Base-by-base conservation (phyloP, 2,113 vertebrate species). In the Aramus guarauna region DNA sequence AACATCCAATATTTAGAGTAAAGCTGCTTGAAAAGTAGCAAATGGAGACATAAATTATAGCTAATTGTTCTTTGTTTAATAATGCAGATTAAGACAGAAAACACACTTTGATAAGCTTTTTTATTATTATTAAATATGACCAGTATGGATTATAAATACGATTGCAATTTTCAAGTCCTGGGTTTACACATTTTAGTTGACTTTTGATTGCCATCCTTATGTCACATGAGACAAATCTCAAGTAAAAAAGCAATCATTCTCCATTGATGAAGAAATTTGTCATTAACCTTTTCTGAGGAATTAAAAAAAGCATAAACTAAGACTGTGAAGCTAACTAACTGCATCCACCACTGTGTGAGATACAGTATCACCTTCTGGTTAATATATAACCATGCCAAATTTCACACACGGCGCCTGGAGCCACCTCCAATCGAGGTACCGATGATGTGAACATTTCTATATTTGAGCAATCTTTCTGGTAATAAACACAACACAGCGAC, bases 341-440 rank as follows among this genome's bases (percentile, higher is more conserved):
- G 47, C 39, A 84, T 29, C 22, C 74, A 73, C 81, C 93, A 84
- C 84, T 93, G 74, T 41, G 43, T 19, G 45, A 91, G 80, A 81
- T 12, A 62, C 26, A 15, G 23, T 34, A 67, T 34, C 62, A 36
- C 77, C 73, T 64, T 50, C 77, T 87, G 77, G 91, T 82, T 87
- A 92, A 88, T 60, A 50, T 2, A 90, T 8, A 79, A 58, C 81
- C 77, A 58, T 6, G 62, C 52, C 86, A 90, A 45, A 91, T 94
- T 69, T 75, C 64, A 72, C 3, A 3, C 0, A 0, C 26, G 53
- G 36, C 15, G 2, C 0, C 2, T 2, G 27, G 23, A 74, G 32
- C 45, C 19, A 1, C 71, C 64, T 88, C n/a, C 0, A 0, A 63
- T 15, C 24, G 2, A 43, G 69, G 55, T 75, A 36, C 52, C 11